phyloP scores from a whole-genome alignment of 2,888 invertebrate genomes.

The Lydus trimaculatus region DNA sequence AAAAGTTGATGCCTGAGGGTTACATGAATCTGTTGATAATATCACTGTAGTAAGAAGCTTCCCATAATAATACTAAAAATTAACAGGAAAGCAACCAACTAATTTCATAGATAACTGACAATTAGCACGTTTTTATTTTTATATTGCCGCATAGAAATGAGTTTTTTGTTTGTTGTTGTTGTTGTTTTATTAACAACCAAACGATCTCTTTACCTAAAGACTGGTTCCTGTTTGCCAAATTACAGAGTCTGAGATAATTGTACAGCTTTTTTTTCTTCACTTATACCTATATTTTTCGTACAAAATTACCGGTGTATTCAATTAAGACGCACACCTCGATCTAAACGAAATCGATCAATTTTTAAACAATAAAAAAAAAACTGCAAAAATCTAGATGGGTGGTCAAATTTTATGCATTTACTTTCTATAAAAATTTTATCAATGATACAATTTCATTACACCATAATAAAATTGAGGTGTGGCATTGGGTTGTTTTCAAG shows the following conservation, averaged over 20 bases:
- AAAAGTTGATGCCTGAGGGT: conserved; percentile 7
- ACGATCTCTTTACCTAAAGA: background rate
- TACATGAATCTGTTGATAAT: background rate
- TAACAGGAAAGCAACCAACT: background rate
- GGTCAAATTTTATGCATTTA: background rate
- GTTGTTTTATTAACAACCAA: background rate
- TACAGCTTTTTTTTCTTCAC: background rate
- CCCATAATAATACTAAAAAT: background rate
- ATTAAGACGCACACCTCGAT: background rate
- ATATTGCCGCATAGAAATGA: background rate
- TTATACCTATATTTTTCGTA: background rate
- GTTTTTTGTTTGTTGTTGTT: too few species aligned
- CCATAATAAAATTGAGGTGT: background rate
- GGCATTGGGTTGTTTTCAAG: background rate
- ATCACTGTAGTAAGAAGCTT: background rate
- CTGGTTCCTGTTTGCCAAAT: background rate
- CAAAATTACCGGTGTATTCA: background rate
- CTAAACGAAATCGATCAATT: background rate
- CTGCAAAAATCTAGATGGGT: background rate
- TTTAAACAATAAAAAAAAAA: background rate
- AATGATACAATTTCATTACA: background rate
- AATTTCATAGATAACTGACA: conserved; percentile 10
- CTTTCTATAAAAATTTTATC: background rate
- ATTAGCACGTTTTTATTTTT: conserved; percentile 7
- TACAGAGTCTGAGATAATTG: background rate